These are phyloP conservation scores for Enhydra lutris DNA, from an alignment of 2,113 vertebrate species.

Conservation along the genomic window DNA sequence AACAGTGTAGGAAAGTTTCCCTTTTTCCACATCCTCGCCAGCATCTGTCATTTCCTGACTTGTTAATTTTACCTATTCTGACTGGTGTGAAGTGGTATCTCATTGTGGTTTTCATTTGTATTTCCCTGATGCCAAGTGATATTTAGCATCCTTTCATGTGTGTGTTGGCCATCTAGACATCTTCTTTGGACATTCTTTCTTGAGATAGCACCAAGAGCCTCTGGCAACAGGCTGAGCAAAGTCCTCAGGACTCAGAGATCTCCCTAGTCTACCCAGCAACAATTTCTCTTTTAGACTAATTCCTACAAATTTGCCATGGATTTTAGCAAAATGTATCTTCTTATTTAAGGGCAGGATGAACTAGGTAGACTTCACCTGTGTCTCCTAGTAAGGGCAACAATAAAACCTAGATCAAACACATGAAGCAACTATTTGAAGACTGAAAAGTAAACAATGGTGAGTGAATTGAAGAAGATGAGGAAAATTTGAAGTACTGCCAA, in stretches of 20 bases:
- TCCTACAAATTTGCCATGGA: not conserved
- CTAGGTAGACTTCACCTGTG: not conserved
- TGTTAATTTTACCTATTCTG: too few species aligned
- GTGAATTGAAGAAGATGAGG: not conserved
- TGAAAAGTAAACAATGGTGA: not conserved
- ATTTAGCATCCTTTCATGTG: too few species aligned
- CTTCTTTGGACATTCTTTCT: too few species aligned
- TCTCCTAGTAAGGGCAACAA: not conserved
- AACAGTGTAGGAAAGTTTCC: too few species aligned
- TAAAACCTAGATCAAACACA: not conserved
- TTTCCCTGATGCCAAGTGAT: too few species aligned
- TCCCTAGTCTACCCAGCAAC: not conserved
- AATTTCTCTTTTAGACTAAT: not conserved
- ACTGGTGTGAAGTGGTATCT: too few species aligned
- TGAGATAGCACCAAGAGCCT: too few species aligned
- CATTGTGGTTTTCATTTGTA: too few species aligned
- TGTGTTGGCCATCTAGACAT: too few species aligned
- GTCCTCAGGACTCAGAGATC: not conserved
- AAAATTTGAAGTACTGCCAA: not conserved
- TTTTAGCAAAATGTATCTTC: not conserved
- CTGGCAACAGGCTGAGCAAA: not conserved
- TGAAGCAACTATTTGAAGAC: not conserved
- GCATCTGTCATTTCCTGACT: too few species aligned
- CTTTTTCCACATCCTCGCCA: too few species aligned
- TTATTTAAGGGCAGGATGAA: not conserved